Percentiles rank a stretch among this genome's conserved stretches.
Evolutionary conservation across 2,888 invertebrate species (phyloP).

Genomic region (Heliconius ethilla): DNA sequence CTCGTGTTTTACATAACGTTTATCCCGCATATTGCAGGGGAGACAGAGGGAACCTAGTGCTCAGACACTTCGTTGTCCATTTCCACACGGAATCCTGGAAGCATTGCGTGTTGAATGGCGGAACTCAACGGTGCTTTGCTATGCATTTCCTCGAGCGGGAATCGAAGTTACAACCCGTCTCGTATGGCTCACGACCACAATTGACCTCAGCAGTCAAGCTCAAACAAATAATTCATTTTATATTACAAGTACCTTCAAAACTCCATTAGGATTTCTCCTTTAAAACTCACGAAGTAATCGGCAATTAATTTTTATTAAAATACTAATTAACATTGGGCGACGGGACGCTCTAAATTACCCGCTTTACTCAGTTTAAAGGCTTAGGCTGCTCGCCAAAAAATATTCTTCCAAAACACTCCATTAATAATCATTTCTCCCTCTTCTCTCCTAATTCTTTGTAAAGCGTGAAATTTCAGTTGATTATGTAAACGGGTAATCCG

Average conservation of each 20-base stretch:
- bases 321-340: conserved; percentile 69
- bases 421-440: conserved; percentile 57
- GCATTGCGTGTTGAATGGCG: no score
- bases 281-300: conserved; percentile 65
- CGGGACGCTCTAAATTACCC: conserved; percentile 69
- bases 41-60: no score
- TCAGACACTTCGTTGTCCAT: no score
- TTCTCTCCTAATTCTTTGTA: conserved; percentile 58
- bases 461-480: conserved; percentile 59
- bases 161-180: no score
- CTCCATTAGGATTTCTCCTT: conserved; percentile 51
- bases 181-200: no score
- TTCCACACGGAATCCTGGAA: no score
- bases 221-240: background rate
- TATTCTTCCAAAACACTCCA: conserved; percentile 67
- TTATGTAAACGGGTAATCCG: conserved; percentile 64
- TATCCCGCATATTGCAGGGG: no score
- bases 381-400: conserved; percentile 65
- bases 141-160: no score
- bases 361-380: conserved; percentile 63
- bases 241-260: conserved; percentile 15
- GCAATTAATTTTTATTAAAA: conserved; percentile 78
- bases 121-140: no score
- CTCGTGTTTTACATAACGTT: background rate
- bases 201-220: no score